Evolutionary conservation across 2,797 vertebrate species (phyloP), one percentile per base, ranked within the genome.

Genomic region (Cephalopachus bancanus): DNA sequence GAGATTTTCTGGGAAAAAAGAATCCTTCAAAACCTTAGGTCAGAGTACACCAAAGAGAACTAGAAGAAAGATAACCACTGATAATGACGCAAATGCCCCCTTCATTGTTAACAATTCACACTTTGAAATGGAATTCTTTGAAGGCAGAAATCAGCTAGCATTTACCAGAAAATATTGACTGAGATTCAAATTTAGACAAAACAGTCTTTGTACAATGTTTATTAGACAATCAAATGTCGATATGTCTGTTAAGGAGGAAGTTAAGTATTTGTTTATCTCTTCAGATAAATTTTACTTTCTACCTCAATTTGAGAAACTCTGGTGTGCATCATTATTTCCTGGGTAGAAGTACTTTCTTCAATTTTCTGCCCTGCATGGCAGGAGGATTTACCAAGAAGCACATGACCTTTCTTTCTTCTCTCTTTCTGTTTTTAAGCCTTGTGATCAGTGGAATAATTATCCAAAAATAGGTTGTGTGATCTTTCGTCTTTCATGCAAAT

Each of bases 361-460:
- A 1, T 65, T 15, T 16, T 49, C 60, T 1, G 15, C 5, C 64
- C 60, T 30, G 4, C 0, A 0, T 0, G 6, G 10, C 20, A 67
- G 44, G 37, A 62, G 28, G 53, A 22, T 1, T 92, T 53, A 4
- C 4, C 26, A 10, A 67, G 30, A 88, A 20, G 12, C 26, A 11
- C 3, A 0, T 1, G n/a, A 37, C 10, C 24, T 55, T 49, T 1
- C 19, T 57, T 30, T 60, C 28, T 53, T 59, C 51, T 67, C 19
- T 69, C 4, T 0, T 59, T 92, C 67, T 20, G 12, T 60, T 37
- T n/a, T 53, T 24, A 28, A 83, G 10, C 19, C 22, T 75, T 91
- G 17, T 3, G 20, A 55, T 44, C 24, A 59, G 74, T 20, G 55
- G 20, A 69, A 5, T 53, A 37, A 80, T 80, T 16, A 28, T 24